Conservation (phyloP, 2,888 invertebrate species). For the Osedax fenrisi region DNA sequence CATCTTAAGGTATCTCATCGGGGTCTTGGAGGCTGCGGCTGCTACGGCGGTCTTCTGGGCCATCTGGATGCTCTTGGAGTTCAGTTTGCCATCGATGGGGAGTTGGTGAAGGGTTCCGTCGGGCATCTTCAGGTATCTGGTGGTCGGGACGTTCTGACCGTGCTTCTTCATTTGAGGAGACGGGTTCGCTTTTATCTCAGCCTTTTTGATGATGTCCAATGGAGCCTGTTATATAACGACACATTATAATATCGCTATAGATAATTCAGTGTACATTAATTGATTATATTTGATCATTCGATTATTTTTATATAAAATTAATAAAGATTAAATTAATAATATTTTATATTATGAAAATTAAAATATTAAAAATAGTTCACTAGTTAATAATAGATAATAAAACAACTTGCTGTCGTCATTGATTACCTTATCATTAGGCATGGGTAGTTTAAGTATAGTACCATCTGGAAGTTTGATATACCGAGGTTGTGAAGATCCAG, state of each 20-base stretch:
- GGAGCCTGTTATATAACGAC: background rate
- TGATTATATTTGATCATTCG: too few species aligned
- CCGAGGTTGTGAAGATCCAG: background rate
- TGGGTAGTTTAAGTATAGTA: background rate
- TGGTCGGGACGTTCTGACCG: background rate
- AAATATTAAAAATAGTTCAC: too few species aligned
- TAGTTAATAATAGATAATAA: too few species aligned
- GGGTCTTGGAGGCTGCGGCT: background rate
- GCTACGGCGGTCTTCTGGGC: too few species aligned
- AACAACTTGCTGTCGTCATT: too few species aligned
- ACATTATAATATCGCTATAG: too few species aligned
- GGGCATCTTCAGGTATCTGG: conserved; percentile 3
- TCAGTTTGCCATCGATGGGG: background rate
- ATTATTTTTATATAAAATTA: too few species aligned
- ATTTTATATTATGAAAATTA: too few species aligned
- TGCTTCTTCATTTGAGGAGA: background rate
- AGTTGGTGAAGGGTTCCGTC: conserved; percentile 9
- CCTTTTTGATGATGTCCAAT: background rate
- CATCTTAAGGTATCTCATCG: background rate
- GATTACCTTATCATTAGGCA: background rate
- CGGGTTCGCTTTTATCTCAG: background rate
- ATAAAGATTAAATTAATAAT: too few species aligned
- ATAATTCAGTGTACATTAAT: too few species aligned
- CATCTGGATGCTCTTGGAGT: too few species aligned
- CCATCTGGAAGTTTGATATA: background rate